These are phyloP conservation scores for Cataglyphis cursor DNA, from an alignment of 2,888 invertebrate genomes.

Conservation along the genomic window DNA sequence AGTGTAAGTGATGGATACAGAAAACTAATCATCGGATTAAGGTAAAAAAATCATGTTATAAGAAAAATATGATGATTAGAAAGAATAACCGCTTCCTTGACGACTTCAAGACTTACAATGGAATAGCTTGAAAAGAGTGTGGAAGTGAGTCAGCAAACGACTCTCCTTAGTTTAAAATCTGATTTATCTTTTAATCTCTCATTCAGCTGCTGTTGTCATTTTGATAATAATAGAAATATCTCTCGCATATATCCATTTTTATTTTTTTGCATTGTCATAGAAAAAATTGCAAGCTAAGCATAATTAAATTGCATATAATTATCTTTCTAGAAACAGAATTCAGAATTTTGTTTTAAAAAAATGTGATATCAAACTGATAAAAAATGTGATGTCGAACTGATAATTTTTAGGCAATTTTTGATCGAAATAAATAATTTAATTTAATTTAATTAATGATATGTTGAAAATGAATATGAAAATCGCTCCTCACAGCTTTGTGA, in stretches of 20 bases:
- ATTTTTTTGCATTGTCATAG: not conserved
- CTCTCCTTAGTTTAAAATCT: constrained; percentile 44
- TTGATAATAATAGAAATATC: constrained; percentile 26
- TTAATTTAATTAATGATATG: constrained; percentile 3
- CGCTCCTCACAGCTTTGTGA: constrained; percentile 11
- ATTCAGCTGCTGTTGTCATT: constrained; percentile 13
- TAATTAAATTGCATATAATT: not conserved
- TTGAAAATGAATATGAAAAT: not conserved
- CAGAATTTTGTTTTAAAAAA: not conserved
- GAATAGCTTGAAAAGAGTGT: constrained; percentile 34
- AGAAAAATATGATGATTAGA: constrained; percentile 34
- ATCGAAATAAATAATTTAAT: not conserved
- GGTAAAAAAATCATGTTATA: constrained; percentile 7
- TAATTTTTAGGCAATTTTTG: not conserved
- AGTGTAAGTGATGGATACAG: not conserved
- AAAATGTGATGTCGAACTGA: not conserved
- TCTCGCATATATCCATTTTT: not conserved
- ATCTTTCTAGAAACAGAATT: constrained; percentile 1
- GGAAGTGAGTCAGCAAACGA: constrained; percentile 50
- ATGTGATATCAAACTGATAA: not conserved
- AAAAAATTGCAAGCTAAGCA: not conserved
- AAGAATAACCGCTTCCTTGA: constrained; percentile 40
- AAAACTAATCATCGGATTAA: constrained; percentile 6
- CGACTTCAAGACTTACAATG: constrained; percentile 37
- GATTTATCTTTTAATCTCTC: constrained; percentile 34